Evolutionary conservation across 2,797 vertebrate species (phyloP), one percentile per base, ranked within the genome.

Genomic region (Helicolenus hilgendorfi): DNA sequence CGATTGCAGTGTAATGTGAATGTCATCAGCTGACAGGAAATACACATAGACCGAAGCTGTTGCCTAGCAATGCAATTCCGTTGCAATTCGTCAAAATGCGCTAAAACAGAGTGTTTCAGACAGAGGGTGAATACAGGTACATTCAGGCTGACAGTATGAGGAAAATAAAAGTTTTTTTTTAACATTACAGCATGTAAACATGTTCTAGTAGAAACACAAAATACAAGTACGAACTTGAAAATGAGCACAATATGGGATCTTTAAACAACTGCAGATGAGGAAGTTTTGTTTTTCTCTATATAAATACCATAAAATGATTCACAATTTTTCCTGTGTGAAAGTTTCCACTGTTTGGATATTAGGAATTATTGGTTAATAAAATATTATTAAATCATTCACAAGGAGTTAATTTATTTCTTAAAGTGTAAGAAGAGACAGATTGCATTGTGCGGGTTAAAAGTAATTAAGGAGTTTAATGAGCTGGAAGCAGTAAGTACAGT

Each of bases 391-490:
- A 69, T 41, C 9, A 22, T 49, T 63, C 29, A 60, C 3, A 31
- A n/a, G 24, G 8, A 58, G 2, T 15, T 24, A 11, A 20, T n/a
- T 22, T 0, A 29, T 75, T 27, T 71, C 13, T 36, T 20, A 1
- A 20, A 5, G n/a, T n/a, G 20, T 18, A 38, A 73, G 1, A 60
- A 73, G 2, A 22, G 24, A 29, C 11, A 58, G 2, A 20, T 9
- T 20, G 38, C 20, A 59, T 7, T 4, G 22, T 29, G 27, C 13
- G 24, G 55, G 29, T 35, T 65, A 49, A 72, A 38, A n/a, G 20
- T 56, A 68, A 67, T 67, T 18, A 22, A n/a, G 41, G 26, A 9
- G 24, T 24, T 53, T 18, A 77, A 73, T 73, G 45, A 62, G 9
- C 45, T 69, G 22, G 22, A 68, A 35, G 55, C 56, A 83, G 5